Evolutionary conservation across 1,140 invertebrate genomes (phyloP), one percentile per base, ranked within the genome.

Genomic region (Diploscapter pachys): DNA sequence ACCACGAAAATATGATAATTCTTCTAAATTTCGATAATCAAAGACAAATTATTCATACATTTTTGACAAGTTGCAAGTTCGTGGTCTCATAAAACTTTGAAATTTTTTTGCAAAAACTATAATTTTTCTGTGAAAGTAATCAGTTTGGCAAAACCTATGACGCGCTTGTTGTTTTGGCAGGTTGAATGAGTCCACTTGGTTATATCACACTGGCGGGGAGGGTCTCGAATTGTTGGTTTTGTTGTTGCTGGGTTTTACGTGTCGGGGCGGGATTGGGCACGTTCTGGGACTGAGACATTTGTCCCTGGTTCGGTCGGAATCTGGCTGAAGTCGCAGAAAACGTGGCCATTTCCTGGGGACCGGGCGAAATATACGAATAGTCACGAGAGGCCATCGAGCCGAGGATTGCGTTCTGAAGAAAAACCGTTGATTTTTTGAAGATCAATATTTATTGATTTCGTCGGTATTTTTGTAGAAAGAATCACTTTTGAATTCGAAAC

Each of bases 311-410:
- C 2, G 63, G 63, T 48, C 6, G 13, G 2, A 31, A 31, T 31
- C 31, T 31, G 31, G 31, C 31, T 31, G 31, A 31, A 31, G 31
- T 1, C 31, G 31, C 31, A 31, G 63, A 64, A 6, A 8, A 5
- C 13, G 63, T 5, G 63, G 66, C 52, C 66, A 68, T 50, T 8
- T 52, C 31, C 31, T 31, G 31, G 31, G 31, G 48, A 1, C 66
- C 52, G 49, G 11, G 2, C 2, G 8, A 13, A 11, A 65, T 50
- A 31, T 68, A 68, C 13, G 52, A 55, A 55, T 68, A 68, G 11
- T 68, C 66, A 5, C 51, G 48, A 68, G n/a, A 55, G 52, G 66
- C 53, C 6, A 68, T n/a, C 6, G 66, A 68, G 53, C 66, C 66
- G 52, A 68, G 9, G 1, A 68, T 68, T 5, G 66, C 66, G 9